These are phyloP conservation scores for Folsomia candida DNA, from an alignment of 2,888 invertebrate species.

Conservation along the genomic window DNA sequence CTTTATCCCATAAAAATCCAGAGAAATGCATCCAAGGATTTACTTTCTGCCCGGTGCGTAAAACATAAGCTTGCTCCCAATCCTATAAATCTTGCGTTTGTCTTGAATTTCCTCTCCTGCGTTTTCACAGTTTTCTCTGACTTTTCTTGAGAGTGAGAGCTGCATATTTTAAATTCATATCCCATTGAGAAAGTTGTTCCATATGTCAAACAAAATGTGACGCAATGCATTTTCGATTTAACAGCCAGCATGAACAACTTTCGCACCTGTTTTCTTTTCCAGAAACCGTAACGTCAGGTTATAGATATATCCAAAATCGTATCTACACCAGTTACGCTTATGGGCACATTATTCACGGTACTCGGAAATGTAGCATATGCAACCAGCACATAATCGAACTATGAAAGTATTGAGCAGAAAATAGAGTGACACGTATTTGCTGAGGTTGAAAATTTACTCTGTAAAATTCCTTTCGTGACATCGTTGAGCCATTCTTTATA, in stretches of 20 bases:
- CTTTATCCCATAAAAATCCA: slow-evolving; percentile 37
- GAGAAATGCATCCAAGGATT: slow-evolving; percentile 13
- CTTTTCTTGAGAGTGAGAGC: not conserved
- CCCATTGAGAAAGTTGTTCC: not conserved
- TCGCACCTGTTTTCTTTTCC: no score
- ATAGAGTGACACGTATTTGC: not conserved
- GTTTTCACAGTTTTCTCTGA: not conserved
- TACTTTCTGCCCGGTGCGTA: not conserved
- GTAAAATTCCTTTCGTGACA: not conserved
- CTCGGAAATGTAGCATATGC: no score
- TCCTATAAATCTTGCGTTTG: not conserved
- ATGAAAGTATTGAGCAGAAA: not conserved
- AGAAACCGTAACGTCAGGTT: no score
- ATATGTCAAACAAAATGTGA: not conserved
- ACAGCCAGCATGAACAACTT: no score
- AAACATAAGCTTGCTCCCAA: not conserved
- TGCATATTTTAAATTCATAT: not conserved
- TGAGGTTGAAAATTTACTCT: not conserved
- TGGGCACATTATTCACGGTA: no score
- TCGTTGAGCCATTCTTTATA: not conserved
- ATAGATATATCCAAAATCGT: no score
- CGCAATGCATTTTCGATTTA: not conserved
- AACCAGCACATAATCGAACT: not conserved
- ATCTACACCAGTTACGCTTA: no score
- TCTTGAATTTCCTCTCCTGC: not conserved